phyloP scores from a whole-genome alignment of 2,797 vertebrate genomes.

The Coreius guichenoti region DNA sequence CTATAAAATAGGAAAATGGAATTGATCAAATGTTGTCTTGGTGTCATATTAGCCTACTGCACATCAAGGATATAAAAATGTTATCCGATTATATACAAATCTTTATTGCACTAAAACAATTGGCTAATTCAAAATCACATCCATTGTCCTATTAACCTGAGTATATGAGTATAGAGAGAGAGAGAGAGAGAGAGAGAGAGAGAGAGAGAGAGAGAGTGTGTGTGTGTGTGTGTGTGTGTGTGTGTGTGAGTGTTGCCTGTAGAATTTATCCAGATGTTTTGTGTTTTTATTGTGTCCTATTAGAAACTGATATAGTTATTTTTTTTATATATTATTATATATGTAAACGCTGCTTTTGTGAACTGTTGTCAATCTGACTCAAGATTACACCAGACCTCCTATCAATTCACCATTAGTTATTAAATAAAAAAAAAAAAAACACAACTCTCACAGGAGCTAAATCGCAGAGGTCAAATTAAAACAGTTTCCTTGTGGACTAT shows the following conservation, averaged over 20 bases:
- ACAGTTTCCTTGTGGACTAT: conserved; percentile 69
- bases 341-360: conserved; percentile 66
- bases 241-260: background rate
- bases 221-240: too few species aligned
- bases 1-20: conserved; percentile 23
- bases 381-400: conserved; percentile 64
- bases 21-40: background rate
- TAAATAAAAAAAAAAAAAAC: conserved; percentile 77
- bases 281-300: background rate
- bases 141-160: background rate
- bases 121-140: background rate
- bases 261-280: background rate
- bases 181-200: too few species aligned
- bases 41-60: background rate
- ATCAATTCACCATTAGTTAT: conserved; percentile 79
- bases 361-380: conserved; percentile 66
- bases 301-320: background rate
- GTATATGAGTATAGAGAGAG: background rate
- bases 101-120: background rate
- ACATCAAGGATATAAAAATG: background rate
- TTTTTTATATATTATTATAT: conserved; percentile 18
- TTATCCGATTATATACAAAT: background rate
- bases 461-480: conserved; percentile 79
- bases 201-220: too few species aligned
- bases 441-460: conserved; percentile 73